Percentiles rank a stretch among this genome's conserved stretches.
These are phyloP conservation scores for Selenia dentaria DNA, from an alignment of 2,888 invertebrate species.

Conservation along the genomic window DNA sequence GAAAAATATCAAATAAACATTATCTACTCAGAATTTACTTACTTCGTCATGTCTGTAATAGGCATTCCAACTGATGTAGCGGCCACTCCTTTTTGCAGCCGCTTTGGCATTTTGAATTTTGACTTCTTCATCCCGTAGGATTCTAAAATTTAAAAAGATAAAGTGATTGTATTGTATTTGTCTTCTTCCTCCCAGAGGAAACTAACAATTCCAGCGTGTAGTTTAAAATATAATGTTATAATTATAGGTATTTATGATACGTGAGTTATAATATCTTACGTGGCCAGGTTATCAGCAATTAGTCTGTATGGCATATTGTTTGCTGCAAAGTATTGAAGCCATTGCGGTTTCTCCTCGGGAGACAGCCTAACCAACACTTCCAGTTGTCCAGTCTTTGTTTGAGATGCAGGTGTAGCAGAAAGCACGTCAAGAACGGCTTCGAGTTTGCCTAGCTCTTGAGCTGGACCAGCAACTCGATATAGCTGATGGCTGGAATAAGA, in stretches of 20 bases:
- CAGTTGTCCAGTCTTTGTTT: constrained; percentile 51
- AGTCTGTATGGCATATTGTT: constrained; percentile 55
- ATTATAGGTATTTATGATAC: too few species aligned
- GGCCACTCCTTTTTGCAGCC: constrained; percentile 48
- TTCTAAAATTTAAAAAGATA: constrained; percentile 41
- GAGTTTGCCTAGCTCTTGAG: constrained; percentile 49
- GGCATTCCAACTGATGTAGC: constrained; percentile 64
- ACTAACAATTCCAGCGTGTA: too few species aligned
- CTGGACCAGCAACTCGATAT: constrained; percentile 58
- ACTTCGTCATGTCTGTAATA: constrained; percentile 67
- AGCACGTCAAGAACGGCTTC: constrained; percentile 61
- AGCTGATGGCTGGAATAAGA: constrained; percentile 59
- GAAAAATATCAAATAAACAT: too few species aligned
- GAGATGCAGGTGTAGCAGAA: constrained; percentile 52
- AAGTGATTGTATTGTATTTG: too few species aligned
- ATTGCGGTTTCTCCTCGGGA: constrained; percentile 59
- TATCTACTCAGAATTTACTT: too few species aligned
- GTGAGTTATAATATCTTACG: constrained; percentile 49
- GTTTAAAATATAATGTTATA: too few species aligned
- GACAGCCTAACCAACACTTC: constrained; percentile 64
- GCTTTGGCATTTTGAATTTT: constrained; percentile 44
- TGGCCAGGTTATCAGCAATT: constrained; percentile 65
- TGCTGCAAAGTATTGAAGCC: constrained; percentile 60
- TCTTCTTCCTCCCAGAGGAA: too few species aligned
- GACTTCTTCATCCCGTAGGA: constrained; percentile 63